Evolutionary conservation across 1,140 invertebrate species (phyloP), one percentile per base, ranked within the genome.

Genomic region (Babylonia areolata): DNA sequence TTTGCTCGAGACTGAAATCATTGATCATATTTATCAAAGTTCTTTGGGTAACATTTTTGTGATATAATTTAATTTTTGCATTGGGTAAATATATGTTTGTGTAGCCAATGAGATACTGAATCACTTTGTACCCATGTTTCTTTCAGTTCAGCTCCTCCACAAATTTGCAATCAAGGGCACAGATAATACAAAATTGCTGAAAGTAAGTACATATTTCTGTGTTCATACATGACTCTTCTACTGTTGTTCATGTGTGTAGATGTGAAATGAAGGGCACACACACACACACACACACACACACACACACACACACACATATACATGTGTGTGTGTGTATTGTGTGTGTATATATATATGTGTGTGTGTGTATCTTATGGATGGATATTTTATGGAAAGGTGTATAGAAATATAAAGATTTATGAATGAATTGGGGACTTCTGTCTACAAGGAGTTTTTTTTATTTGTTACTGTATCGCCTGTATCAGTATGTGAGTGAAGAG

Each of bases 91-190:
- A 37, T 1, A 35, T 12, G 23, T 23, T 37, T 39, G 1, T 20
- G 11, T 39, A 37, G 17, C 17, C 75, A 37, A 35, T 9, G 1
- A 78, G 6, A 6, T 2, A 78, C 17, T 39, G 28, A 20, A 79
- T 42, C 35, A 35, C 35, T 33, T 23, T 2, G 81, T 51, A 40
- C 33, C 37, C 35, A 54, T 85, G 39, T 64, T 42, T 88, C 94
- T 95, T 97, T 87, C 95, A 98, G 99, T 99, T 71, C 99, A 99
- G 96, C 95, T 99, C 20, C 95, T 99, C 71, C 98, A 99, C 92
- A 99, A 99, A 95, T 97, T 98, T 92, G 96, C 96, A 86, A 97
- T 99, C 37, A 95, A 98, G 92, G 97, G 99, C 73, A 96, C 96
- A 33, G 97, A 99, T 94, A 96, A 97, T 1, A 96, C 98, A 93